These are phyloP conservation scores for Apostichopus parvimensis DNA, from an alignment of 35 echinoderm and acorn worm genomes.

Conservation along the genomic window DNA sequence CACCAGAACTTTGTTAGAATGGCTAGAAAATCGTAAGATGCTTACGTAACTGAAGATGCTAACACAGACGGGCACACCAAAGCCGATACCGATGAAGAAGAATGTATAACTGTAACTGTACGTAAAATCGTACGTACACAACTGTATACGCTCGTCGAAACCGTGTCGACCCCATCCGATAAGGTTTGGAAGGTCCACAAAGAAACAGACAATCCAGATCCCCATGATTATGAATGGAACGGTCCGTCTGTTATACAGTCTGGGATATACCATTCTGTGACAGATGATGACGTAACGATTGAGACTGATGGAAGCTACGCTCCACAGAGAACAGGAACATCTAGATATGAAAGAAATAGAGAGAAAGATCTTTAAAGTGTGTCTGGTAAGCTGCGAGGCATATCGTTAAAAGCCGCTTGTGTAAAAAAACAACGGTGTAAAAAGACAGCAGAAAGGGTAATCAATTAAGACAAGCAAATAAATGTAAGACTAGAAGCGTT, in stretches of 20 bases:
- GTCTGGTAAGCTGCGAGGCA: too few species aligned
- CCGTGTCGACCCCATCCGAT: conserved; percentile 64
- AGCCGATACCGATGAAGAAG: conserved; percentile 50
- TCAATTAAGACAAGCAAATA: too few species aligned
- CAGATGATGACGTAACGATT: conserved; percentile 84
- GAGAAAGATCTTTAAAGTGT: not conserved
- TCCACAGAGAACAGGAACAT: conserved; percentile 82
- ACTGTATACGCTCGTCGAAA: conserved; percentile 58
- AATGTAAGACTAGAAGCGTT: too few species aligned
- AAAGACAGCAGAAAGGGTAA: too few species aligned
- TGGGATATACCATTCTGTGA: conserved; percentile 55
- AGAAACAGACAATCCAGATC: conserved; percentile 69
- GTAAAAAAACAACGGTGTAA: too few species aligned
- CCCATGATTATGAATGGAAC: conserved; percentile 56
- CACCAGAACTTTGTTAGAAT: conserved; percentile 4
- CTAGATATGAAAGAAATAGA: conserved; percentile 18
- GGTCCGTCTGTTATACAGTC: conserved; percentile 62
- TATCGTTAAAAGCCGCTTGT: too few species aligned
- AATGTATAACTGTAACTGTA: conserved; percentile 65
- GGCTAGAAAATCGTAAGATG: not conserved
- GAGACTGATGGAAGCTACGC: conserved; percentile 64
- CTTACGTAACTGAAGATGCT: conserved; percentile 8
- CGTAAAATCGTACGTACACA: conserved; percentile 69
- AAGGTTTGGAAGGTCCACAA: conserved; percentile 62
- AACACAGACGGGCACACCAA: conserved; percentile 12